phyloP scores from a whole-genome alignment of 1,140 invertebrate genomes.

The Ceratina japonica region DNA sequence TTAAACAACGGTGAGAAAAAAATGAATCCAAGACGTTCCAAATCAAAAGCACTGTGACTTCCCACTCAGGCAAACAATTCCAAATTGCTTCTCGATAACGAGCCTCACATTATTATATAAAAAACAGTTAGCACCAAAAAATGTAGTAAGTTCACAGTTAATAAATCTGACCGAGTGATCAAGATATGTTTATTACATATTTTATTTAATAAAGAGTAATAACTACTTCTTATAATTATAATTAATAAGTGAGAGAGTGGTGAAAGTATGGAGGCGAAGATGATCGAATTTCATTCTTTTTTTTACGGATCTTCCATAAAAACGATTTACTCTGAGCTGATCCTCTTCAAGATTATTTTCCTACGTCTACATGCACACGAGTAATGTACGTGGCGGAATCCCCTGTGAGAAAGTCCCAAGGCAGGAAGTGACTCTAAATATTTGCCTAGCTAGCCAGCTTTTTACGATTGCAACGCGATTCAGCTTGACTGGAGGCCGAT shows the following conservation, averaged over 20 bases:
- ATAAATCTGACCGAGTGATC: too few relatives aligned
- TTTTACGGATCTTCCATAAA: not conserved
- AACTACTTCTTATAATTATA: too few relatives aligned
- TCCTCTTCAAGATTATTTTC: constrained; percentile 26
- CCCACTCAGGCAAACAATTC: not conserved
- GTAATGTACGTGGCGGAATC: not conserved
- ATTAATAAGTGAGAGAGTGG: too few relatives aligned
- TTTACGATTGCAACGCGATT: constrained; percentile 54
- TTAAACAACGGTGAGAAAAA: constrained; percentile 39
- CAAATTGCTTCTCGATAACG: too few relatives aligned
- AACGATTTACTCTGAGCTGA: constrained; percentile 15
- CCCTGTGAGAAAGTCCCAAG: constrained; percentile 56
- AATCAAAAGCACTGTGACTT: not conserved
- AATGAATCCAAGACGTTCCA: not conserved
- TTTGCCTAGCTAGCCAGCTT: constrained; percentile 61
- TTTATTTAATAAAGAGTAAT: too few relatives aligned
- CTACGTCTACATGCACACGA: constrained; percentile 7
- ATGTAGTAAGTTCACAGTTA: too few relatives aligned
- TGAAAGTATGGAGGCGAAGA: too few relatives aligned
- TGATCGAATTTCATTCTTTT: not conserved
- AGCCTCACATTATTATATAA: too few relatives aligned
- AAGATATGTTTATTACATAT: too few relatives aligned
- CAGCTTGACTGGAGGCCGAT: constrained; percentile 48
- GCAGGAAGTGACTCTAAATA: constrained; percentile 76
- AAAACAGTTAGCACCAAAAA: too few relatives aligned